phyloP scores from a whole-genome alignment of 2,888 invertebrate genomes.

The Pemphredon lugubris region DNA sequence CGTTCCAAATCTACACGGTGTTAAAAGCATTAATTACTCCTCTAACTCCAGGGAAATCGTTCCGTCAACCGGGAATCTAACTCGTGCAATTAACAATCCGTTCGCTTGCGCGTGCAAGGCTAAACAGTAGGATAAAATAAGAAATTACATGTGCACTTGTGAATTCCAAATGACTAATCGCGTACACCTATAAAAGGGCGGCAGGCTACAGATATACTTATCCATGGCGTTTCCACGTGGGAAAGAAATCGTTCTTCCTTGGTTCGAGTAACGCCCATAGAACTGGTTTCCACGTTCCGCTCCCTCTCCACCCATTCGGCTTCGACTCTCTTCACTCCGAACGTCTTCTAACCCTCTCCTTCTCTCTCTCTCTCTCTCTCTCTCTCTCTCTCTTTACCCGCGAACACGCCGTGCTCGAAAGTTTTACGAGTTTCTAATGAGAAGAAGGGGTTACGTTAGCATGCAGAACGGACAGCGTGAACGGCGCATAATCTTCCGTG shows the following conservation, averaged over 20 bases:
- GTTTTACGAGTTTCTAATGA: slow-evolving; percentile 73
- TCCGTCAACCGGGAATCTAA: background rate
- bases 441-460: slow-evolving; percentile 66
- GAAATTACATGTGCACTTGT: slow-evolving; percentile 41
- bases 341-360: slow-evolving; percentile 16
- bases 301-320: slow-evolving; percentile 13
- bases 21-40: too few species aligned
- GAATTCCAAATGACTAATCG: slow-evolving; percentile 53
- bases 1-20: too few species aligned
- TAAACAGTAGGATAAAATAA: slow-evolving; percentile 17
- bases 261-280: slow-evolving; percentile 67
- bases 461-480: slow-evolving; percentile 50
- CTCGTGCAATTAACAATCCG: background rate
- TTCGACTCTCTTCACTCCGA: slow-evolving; percentile 6
- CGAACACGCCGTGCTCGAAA: slow-evolving; percentile 47
- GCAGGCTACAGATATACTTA: slow-evolving; percentile 61
- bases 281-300: slow-evolving; percentile 66
- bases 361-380: background rate
- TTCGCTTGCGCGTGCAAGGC: background rate
- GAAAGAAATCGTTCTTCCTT: slow-evolving; percentile 66
- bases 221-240: slow-evolving; percentile 66
- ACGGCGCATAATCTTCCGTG: slow-evolving; percentile 29
- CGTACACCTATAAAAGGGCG: slow-evolving; percentile 50
- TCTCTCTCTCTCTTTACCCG: slow-evolving; percentile 2
- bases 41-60: too few species aligned